Evolutionary conservation across 2,888 invertebrate genomes (phyloP).

Genomic region (Rotaria sp.): DNA sequence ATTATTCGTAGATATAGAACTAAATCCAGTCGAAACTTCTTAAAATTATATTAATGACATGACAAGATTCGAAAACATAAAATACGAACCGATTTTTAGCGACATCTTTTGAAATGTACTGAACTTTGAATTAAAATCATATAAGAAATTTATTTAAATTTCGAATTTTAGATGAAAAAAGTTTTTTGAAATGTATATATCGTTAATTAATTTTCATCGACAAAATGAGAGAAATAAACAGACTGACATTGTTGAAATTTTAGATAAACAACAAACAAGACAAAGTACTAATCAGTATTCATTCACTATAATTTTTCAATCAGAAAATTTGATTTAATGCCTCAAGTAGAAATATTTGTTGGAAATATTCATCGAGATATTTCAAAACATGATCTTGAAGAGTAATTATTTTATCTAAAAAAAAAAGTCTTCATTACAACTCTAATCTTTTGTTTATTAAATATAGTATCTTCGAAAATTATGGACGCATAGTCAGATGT

Average conservation of each 20-base stretch:
- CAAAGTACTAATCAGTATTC: not conserved
- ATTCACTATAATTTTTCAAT: too few relatives aligned
- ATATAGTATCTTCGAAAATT: slow-evolving; percentile 36
- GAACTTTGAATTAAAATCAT: too few relatives aligned
- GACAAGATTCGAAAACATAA: too few relatives aligned
- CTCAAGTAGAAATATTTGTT: slow-evolving; percentile 35
- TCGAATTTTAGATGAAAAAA: too few relatives aligned
- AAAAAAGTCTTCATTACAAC: not conserved
- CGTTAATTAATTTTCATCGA: too few relatives aligned
- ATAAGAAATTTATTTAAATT: too few relatives aligned
- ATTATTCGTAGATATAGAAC: too few relatives aligned
- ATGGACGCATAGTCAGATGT: slow-evolving; percentile 34
- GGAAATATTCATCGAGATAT: slow-evolving; percentile 37
- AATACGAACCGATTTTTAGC: not conserved
- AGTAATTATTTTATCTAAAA: not conserved
- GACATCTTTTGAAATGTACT: not conserved
- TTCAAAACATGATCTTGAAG: slow-evolving; percentile 33
- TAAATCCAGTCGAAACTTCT: too few relatives aligned
- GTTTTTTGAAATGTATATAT: too few relatives aligned
- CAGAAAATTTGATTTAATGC: slow-evolving; percentile 27
- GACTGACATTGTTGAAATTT: too few relatives aligned
- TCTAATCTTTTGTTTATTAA: not conserved
- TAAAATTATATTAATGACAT: too few relatives aligned
- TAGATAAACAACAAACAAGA: not conserved
- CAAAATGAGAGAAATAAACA: too few relatives aligned